Base-by-base conservation (phyloP, 2,113 vertebrate genomes). In the Phrynosoma blainvillii region DNA sequence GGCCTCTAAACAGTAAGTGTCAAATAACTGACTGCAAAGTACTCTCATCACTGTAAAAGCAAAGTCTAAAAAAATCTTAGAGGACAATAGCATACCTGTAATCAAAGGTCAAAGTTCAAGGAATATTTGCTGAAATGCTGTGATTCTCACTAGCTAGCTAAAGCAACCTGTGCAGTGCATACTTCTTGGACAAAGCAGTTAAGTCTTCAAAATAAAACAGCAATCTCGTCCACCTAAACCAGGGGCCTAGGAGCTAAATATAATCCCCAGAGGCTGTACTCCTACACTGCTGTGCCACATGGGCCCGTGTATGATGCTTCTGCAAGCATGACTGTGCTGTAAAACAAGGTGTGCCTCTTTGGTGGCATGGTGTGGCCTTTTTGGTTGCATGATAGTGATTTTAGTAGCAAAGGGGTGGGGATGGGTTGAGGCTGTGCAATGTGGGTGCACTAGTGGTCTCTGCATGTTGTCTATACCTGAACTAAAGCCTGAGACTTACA, bases 101-200 rank as follows among this genome's bases (percentile, higher is more conserved):
- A 70, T 30, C 65, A 42, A 52, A 47, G 59, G 52, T 56, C 71
- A 82, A 88, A 16, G 74, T 59, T 82, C 74, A 25, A 77, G 70
- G 79, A 42, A 56, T n/a, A 56, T 68, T 74, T 86, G 62, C 71
- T 80, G 59, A 81, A 85, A 75, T 80, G 23, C 40, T 66, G 23
- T 20, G 27, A 85, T 66, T 85, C 42, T 76, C 47, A 62, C 11
- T 77, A 59, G 30, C 42, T 21, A 62, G 11, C n/a, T 75, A 73
- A 87, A 86, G 74, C 47, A 86, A 20, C 4, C 16, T 85, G 42
- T n/a, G 74, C n/a, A 59, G 18, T 32, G 23, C 66, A 42, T 40
- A 21, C 32, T 20, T 77, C 11, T 75, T 52, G 47, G 78, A 32
- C 11, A 56, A 77, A 2, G 13, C 54, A 10, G 25, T 27, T 52